Evolutionary conservation across 1,140 invertebrate genomes (phyloP).

Genomic region (Panagrolaimus sp.): DNA sequence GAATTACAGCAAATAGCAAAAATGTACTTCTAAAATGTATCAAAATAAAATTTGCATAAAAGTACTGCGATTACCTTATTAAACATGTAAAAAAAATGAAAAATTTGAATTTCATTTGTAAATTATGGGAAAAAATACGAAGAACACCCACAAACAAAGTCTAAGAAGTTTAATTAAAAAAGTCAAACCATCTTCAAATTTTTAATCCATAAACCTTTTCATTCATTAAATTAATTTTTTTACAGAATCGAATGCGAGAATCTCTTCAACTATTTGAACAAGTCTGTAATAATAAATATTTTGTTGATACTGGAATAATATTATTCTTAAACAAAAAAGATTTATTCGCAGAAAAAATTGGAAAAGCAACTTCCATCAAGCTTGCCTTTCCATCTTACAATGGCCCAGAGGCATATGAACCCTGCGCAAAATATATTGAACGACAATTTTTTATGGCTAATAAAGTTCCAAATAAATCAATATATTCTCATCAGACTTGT

Average conservation of each 20-base stretch:
- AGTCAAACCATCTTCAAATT: neutral
- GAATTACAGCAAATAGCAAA: too few relatives aligned
- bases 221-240: slow-evolving; percentile 14
- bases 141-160: neutral
- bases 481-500: slow-evolving; percentile 54
- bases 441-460: slow-evolving; percentile 51
- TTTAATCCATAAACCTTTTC: neutral
- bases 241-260: slow-evolving; percentile 54
- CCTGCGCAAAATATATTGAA: slow-evolving; percentile 46
- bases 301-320: slow-evolving; percentile 51
- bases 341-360: slow-evolving; percentile 56
- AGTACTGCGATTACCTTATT: too few relatives aligned
- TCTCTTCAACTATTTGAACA: slow-evolving; percentile 49
- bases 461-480: slow-evolving; percentile 45
- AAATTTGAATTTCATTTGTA: neutral
- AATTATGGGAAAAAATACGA: neutral
- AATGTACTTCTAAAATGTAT: too few relatives aligned
- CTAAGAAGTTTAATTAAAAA: neutral
- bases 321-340: slow-evolving; percentile 59
- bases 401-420: slow-evolving; percentile 47
- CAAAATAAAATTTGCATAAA: too few relatives aligned
- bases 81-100: neutral
- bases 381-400: slow-evolving; percentile 47
- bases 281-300: slow-evolving; percentile 53
- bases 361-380: slow-evolving; percentile 29